phyloP scores from a whole-genome alignment of 2,888 invertebrate species.

The Epinotia ramella region DNA sequence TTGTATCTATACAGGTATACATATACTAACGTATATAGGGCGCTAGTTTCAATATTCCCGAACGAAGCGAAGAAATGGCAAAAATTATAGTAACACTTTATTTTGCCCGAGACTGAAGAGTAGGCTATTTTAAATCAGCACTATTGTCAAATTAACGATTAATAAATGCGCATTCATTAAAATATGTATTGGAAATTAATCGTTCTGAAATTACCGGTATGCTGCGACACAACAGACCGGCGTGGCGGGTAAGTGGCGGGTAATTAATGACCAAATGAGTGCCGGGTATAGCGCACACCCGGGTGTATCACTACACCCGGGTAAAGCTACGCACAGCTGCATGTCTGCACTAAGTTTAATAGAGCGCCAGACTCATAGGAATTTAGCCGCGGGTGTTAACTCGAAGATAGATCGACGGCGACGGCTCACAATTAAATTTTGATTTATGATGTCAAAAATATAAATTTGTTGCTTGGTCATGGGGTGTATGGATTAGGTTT shows the following conservation, averaged over 20 bases:
- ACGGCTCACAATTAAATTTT: conserved; percentile 4
- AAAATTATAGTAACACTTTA: neutral
- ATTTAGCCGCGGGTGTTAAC: conserved; percentile 8
- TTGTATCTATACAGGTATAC: too few species aligned
- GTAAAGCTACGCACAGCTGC: conserved; percentile 37
- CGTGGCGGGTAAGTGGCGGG: conserved; percentile 64
- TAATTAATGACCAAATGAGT: conserved; percentile 74
- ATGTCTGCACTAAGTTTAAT: conserved; percentile 30
- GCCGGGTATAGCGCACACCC: conserved; percentile 42
- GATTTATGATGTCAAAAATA: conserved; percentile 9
- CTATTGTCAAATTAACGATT: neutral
- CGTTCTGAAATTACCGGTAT: conserved; percentile 35
- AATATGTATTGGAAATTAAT: conserved; percentile 34
- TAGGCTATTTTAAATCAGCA: neutral
- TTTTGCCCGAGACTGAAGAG: neutral
- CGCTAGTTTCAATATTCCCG: too few species aligned
- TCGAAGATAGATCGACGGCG: conserved; percentile 19
- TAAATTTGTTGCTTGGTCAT: neutral
- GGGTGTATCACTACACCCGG: conserved; percentile 57
- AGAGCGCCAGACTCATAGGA: conserved; percentile 25
- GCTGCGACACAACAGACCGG: conserved; percentile 46
- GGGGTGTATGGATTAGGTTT: neutral
- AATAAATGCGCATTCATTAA: conserved; percentile 32
- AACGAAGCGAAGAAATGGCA: too few species aligned
- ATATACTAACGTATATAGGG: too few species aligned